Evolutionary conservation across 2,888 invertebrate species (phyloP).

Genomic region (Drosophila kanekoi): DNA sequence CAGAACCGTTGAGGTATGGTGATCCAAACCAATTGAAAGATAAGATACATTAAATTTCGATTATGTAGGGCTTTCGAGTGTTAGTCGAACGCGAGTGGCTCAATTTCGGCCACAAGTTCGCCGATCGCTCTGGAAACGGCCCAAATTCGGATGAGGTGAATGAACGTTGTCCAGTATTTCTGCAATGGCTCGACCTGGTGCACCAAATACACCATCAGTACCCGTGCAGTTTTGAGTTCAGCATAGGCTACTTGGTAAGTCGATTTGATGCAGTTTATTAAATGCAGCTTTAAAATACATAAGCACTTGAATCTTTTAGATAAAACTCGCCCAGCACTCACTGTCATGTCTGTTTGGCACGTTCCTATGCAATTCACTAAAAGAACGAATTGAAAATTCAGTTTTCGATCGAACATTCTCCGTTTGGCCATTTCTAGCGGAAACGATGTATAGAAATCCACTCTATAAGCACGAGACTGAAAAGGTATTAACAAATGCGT

Average conservation of each 20-base stretch:
- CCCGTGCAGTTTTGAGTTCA: constrained; percentile 98
- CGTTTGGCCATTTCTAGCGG: constrained; percentile 94
- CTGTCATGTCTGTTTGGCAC: constrained; percentile 99
- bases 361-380: constrained; percentile 95
- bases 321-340: constrained; percentile 97
- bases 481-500: constrained; percentile 67
- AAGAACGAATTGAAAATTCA: constrained; percentile 89
- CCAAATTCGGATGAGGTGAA: constrained; percentile 94
- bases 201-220: constrained; percentile 95
- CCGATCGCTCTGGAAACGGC: constrained; percentile 95
- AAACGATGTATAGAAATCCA: constrained; percentile 93
- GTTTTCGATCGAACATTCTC: constrained; percentile 90
- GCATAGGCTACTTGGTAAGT: constrained; percentile 94
- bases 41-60: background rate
- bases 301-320: constrained; percentile 86
- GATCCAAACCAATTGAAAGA: background rate
- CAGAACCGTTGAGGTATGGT: constrained; percentile 92
- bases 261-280: background rate
- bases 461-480: constrained; percentile 88
- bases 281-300: background rate
- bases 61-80: constrained; percentile 93
- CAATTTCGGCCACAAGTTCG: constrained; percentile 99
- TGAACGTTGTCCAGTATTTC: constrained; percentile 98
- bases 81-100: constrained; percentile 98
- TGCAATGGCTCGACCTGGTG: constrained; percentile 99